A percentile compares a stretch with the other conserved stretches of the same genome.
phyloP scores from a whole-genome alignment of 2,113 vertebrate genomes.

The Calypte anna region DNA sequence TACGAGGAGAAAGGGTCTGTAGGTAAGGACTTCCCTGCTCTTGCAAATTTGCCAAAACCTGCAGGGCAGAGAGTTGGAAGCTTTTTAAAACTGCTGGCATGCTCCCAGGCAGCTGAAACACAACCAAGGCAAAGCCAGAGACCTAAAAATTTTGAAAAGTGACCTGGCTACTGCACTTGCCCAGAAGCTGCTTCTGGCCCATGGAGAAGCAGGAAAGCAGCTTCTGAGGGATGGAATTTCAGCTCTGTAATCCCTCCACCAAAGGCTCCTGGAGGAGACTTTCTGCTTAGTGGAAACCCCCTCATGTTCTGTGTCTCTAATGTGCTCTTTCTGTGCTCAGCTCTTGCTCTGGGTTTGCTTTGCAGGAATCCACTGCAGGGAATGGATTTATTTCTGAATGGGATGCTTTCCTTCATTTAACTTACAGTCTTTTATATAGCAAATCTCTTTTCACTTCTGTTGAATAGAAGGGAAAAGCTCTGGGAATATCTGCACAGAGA shows the following conservation, averaged over 20 bases:
- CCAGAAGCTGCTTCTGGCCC: not conserved
- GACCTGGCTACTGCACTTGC: not conserved
- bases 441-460: not conserved
- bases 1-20: not conserved
- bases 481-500: not conserved
- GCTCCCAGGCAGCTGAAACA: not conserved
- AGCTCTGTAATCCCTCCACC: not conserved
- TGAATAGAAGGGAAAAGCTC: not conserved
- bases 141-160: not conserved
- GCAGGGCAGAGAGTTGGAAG: not conserved
- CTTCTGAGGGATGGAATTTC: not conserved
- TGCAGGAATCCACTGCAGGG: not conserved
- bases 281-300: not conserved
- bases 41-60: not conserved
- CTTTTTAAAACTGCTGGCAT: not conserved
- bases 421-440: not conserved
- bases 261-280: not conserved
- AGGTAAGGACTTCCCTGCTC: not conserved
- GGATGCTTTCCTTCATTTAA: not conserved
- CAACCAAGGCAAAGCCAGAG: not conserved
- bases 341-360: not conserved
- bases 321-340: not conserved
- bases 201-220: not conserved
- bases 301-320: accelerated
- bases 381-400: not conserved